Conservation (phyloP, 1,140 invertebrate species). For the Pogonomyrmex barbatus region DNA sequence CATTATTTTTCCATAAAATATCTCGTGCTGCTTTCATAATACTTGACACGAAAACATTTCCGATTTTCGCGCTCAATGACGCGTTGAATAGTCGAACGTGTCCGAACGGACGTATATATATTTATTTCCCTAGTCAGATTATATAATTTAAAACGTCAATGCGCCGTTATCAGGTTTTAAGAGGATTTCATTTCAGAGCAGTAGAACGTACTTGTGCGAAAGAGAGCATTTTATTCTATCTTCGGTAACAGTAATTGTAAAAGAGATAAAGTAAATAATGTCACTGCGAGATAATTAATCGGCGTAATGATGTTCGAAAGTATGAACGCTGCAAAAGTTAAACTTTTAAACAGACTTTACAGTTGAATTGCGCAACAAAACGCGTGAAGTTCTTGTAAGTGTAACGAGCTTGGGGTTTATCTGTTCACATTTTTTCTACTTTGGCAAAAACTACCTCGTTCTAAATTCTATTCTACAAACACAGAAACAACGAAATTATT, state of each 20-base stretch:
- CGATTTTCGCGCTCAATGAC: constrained; percentile 14
- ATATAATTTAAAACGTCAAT: not conserved
- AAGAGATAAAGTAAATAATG: constrained; percentile 39
- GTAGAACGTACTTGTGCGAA: not conserved
- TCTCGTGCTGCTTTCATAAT: constrained; percentile 6
- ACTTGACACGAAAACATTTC: constrained; percentile 8
- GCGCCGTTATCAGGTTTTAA: not conserved
- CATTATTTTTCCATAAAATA: constrained; percentile 33
- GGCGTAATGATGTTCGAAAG: constrained; percentile 13
- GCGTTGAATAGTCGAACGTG: not conserved
- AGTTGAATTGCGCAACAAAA: constrained; percentile 33
- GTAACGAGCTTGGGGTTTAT: not conserved
- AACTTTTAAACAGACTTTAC: constrained; percentile 47
- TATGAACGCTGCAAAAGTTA: constrained; percentile 18
- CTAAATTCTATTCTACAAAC: not conserved
- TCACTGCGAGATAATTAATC: constrained; percentile 9
- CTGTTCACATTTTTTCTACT: not conserved
- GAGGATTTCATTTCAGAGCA: constrained; percentile 15
- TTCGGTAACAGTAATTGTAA: not conserved
- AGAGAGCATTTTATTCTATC: constrained; percentile 3
- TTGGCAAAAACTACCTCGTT: constrained; percentile 22
- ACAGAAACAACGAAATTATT: constrained; percentile 6
- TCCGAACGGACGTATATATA: not conserved
- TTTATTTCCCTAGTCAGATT: not conserved
- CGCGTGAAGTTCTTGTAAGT: constrained; percentile 19